phyloP scores from a whole-genome alignment of 2,888 invertebrate genomes.

The Leuctra nigra region DNA sequence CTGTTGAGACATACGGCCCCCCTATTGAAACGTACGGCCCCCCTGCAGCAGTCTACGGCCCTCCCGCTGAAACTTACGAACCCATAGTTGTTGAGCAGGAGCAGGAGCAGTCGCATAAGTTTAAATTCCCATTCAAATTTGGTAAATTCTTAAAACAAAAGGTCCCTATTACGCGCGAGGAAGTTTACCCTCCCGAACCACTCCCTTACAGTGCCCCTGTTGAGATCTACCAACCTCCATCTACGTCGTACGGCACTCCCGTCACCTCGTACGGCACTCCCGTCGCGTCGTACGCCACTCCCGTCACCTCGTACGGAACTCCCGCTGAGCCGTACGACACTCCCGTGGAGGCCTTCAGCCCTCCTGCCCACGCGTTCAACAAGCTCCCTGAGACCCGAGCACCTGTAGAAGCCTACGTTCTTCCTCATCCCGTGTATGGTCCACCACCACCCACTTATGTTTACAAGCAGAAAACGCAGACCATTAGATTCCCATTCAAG shows the following conservation, averaged over 20 bases:
- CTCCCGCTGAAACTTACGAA: constrained; percentile 15
- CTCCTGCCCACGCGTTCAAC: background rate
- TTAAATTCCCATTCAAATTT: constrained; percentile 11
- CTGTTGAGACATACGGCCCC: constrained; percentile 10
- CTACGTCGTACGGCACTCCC: constrained; percentile 4
- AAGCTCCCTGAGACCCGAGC: background rate
- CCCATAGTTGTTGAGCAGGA: background rate
- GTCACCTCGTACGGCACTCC: constrained; percentile 12
- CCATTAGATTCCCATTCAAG: constrained; percentile 12
- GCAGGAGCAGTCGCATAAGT: background rate
- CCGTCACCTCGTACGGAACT: background rate
- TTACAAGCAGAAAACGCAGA: background rate
- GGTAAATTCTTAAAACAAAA: background rate
- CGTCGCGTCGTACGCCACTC: constrained; percentile 2
- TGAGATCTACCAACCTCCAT: background rate
- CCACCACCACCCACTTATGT: background rate
- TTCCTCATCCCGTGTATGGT: background rate
- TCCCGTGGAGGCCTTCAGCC: background rate
- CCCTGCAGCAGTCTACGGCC: constrained; percentile 13
- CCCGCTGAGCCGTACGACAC: background rate
- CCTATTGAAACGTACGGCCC: constrained; percentile 13
- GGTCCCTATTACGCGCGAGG: background rate
- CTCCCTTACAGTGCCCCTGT: background rate
- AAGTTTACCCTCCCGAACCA: background rate
- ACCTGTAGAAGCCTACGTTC: background rate